Evolutionary conservation across 2,888 invertebrate species (phyloP), one percentile per base, ranked within the genome.

Genomic region (Phaedon cochleariae): DNA sequence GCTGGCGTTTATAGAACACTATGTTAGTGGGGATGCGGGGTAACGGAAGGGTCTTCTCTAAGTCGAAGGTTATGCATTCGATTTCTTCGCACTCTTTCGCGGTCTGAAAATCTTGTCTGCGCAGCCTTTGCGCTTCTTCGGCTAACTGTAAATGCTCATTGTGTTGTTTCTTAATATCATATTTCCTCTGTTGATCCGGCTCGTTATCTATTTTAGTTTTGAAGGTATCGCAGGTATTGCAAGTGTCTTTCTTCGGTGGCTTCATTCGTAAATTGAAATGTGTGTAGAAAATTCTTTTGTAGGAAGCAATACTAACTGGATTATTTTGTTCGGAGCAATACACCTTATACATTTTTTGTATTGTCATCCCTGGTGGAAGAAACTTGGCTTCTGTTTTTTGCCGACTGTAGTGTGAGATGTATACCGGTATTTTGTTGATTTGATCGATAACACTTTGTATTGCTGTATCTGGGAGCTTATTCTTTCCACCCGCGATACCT

Each of bases 1-100:
- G 64, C 48, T 76, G 74, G 7, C 74, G 60, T 57, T 76, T 76
- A 55, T 74, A 75, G 62, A 72, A 77, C 55, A 74, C 69, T 29
- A 75, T 71, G 64, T 65, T 70, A n/a, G 74, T 75, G 17, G 76
- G 72, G 20, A 77, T 74, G 26, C 62, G 1, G n/a, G 63, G 66
- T 9, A 66, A 37, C 4, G 48, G 61, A 1, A 77, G 61, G 4
- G 59, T 61, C 54, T 69, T 67, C 61, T 64, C 67, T 1, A 67
- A 48, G 22, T 68, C 67, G 41, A 67, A 70, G 18, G 59, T 62
- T 45, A 64, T 34, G 53, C 64, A 64, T 57, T 66, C 70, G n/a
- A 65, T 51, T 15, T 59, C 12, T 34, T 62, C 29, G 17, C 37
- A 53, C 49, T 60, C 52, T 59, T 59, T 57, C 26, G 64, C 62